A percentile compares a stretch with the other conserved stretches of the same genome.
Evolutionary conservation across 2,888 invertebrate species (phyloP).

Genomic region (Philereme transversata): DNA sequence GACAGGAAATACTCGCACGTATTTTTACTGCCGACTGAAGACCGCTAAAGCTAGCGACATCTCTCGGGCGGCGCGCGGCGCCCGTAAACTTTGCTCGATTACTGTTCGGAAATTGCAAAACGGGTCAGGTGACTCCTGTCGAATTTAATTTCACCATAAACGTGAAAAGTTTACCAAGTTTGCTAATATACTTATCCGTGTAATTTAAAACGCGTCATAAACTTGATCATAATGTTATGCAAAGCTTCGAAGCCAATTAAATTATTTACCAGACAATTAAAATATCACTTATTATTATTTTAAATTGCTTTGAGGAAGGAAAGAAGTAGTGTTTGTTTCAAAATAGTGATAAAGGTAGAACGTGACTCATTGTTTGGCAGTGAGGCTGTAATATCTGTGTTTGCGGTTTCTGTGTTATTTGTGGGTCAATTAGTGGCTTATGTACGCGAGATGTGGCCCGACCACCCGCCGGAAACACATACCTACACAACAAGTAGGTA

Average conservation of each 20-base stretch:
- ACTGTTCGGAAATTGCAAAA: slow-evolving; percentile 31
- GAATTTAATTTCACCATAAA: slow-evolving; percentile 21
- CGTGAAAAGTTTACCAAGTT: slow-evolving; percentile 24
- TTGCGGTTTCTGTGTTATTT: slow-evolving; percentile 59
- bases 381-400: slow-evolving; percentile 53
- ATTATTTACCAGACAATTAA: slow-evolving; percentile 16
- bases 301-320: slow-evolving; percentile 48
- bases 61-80: slow-evolving; percentile 58
- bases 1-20: slow-evolving; percentile 80
- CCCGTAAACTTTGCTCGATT: slow-evolving; percentile 33
- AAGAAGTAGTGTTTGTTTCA: slow-evolving; percentile 44
- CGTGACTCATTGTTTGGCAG: slow-evolving; percentile 57
- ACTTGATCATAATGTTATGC: slow-evolving; percentile 12
- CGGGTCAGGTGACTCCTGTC: slow-evolving; percentile 33
- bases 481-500: slow-evolving; percentile 10
- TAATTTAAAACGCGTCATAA: slow-evolving; percentile 13
- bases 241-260: slow-evolving; percentile 17
- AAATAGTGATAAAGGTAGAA: slow-evolving; percentile 48
- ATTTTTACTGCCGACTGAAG: slow-evolving; percentile 76
- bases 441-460: slow-evolving; percentile 40
- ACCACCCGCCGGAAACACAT: slow-evolving; percentile 48
- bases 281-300: slow-evolving; percentile 21
- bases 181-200: slow-evolving; percentile 12
- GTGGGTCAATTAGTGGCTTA: slow-evolving; percentile 60
- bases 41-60: slow-evolving; percentile 64